Conservation (phyloP, 2,113 vertebrate genomes). For the Oncorhynchus tshawytscha region DNA sequence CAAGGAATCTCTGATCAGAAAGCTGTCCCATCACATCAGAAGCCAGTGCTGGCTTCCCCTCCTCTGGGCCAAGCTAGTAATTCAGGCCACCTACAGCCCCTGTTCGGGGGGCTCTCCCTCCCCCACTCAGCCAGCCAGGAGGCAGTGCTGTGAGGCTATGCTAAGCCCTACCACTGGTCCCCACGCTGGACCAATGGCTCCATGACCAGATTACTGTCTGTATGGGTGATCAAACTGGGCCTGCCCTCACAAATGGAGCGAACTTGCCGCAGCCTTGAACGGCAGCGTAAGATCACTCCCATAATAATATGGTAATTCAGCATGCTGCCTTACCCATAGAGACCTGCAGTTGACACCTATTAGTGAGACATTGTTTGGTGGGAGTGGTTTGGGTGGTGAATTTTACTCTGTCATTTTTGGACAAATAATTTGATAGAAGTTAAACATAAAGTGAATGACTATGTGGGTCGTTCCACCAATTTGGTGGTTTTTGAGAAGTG, state of each 20-base stretch:
- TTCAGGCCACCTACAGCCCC: not conserved
- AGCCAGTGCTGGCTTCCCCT: no score
- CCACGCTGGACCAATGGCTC: not conserved
- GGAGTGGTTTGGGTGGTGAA: no score
- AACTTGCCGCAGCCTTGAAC: not conserved
- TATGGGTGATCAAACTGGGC: not conserved
- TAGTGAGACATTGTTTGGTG: no score
- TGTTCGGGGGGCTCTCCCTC: not conserved
- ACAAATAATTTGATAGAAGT: no score
- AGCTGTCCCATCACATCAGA: not conserved
- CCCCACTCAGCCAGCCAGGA: not conserved
- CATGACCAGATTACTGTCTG: not conserved
- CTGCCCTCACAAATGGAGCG: not conserved
- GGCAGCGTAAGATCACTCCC: not conserved
- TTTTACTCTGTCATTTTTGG: no score
- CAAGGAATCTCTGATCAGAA: not conserved
- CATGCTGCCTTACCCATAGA: not conserved
- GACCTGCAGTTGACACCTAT: no score
- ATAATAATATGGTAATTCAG: not conserved
- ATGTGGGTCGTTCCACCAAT: no score
- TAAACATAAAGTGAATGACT: no score
- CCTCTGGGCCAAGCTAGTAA: no score
- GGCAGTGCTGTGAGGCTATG: no score
- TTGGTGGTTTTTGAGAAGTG: no score
- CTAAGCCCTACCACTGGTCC: no score